Percentiles rank a stretch among this genome's conserved stretches.
Evolutionary conservation across 2,113 vertebrate genomes (phyloP).

Genomic region (Aegithalos caudatus): DNA sequence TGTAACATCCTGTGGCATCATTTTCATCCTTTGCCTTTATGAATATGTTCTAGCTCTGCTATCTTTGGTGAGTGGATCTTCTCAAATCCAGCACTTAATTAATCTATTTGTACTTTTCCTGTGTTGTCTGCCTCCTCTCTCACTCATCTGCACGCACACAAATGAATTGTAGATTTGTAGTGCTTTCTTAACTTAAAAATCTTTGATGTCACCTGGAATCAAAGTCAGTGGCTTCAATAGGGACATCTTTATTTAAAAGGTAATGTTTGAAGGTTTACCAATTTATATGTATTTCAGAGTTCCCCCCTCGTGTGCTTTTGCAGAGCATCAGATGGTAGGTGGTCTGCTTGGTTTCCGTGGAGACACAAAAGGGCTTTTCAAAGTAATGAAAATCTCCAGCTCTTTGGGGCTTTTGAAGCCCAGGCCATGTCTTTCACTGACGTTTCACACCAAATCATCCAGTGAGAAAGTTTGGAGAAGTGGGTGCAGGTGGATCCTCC

Average conservation of each 20-base stretch:
- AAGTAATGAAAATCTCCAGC: constrained; percentile 26
- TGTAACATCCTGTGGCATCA: constrained; percentile 25
- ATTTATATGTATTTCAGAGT: constrained; percentile 33
- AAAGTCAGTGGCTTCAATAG: constrained; percentile 40
- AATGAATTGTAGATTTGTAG: constrained; percentile 42
- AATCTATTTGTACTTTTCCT: constrained; percentile 61
- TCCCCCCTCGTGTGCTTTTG: constrained; percentile 11
- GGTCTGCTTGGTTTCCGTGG: constrained; percentile 68
- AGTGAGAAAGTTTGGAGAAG: not conserved
- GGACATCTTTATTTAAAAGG: constrained; percentile 64
- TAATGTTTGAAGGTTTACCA: constrained; percentile 59
- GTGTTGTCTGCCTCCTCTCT: constrained; percentile 40
- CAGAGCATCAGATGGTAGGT: constrained; percentile 52
- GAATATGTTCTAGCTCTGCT: constrained; percentile 39
- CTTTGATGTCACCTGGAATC: constrained; percentile 52
- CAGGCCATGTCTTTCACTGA: not conserved
- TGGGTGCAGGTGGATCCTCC: not conserved
- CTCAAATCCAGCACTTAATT: constrained; percentile 60
- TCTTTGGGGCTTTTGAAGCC: constrained; percentile 28
- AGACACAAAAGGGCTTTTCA: constrained; percentile 51
- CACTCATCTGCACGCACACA: not conserved
- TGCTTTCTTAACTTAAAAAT: constrained; percentile 36
- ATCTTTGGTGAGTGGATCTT: constrained; percentile 20
- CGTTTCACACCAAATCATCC: not conserved
- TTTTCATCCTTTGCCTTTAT: constrained; percentile 54